Evolutionary conservation across 2,113 vertebrate species (phyloP), one percentile per base, ranked within the genome.

Genomic region (Anseranas semipalmata): DNA sequence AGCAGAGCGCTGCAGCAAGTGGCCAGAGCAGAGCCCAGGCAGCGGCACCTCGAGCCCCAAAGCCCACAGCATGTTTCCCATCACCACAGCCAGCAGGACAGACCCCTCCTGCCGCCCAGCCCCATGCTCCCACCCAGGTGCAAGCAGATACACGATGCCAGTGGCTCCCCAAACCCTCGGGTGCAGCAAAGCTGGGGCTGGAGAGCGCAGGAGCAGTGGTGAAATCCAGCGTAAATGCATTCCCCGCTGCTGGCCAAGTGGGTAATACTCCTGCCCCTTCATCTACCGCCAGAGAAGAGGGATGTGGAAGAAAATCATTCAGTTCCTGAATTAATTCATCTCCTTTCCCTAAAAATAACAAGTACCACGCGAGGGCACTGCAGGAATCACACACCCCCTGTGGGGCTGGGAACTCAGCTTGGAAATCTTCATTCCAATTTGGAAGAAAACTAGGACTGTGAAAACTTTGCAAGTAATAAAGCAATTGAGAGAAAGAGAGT

Each of bases 31-130:
- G 66, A 2, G 3, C 41, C 50, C 10, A 25, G 33, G 32, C 33
- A n/a, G 33, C 20, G n/a, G 58, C 58, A 59, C 58, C 58, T n/a
- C 5, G 20, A 59, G 58, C 33, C 58, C 20, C 2, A 56, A 45
- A 87, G 33, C 70, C 39, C 59, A 71, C 0, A 0, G 24, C n/a
- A 85, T 1, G 0, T 32, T 48, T 37, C 67, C 80, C 46, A 7
- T 58, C 75, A 41, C 18, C 62, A 80, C 59, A 81, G 32, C 52
- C 58, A 74, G 74, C 46, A 66, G 60, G 30, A 70, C 60, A 12
- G 41, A 41, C 9, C 41, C 41, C 41, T 41, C 41, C 41, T 41
- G 41, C 41, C 41, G 41, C 58, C n/a, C 58, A 35, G 58, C 58
- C n/a, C 32, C 33, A 32, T 8, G 56, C 56, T 58, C 32, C 58